phyloP scores from a whole-genome alignment of 2,797 vertebrate species.

The Mycteria americana region DNA sequence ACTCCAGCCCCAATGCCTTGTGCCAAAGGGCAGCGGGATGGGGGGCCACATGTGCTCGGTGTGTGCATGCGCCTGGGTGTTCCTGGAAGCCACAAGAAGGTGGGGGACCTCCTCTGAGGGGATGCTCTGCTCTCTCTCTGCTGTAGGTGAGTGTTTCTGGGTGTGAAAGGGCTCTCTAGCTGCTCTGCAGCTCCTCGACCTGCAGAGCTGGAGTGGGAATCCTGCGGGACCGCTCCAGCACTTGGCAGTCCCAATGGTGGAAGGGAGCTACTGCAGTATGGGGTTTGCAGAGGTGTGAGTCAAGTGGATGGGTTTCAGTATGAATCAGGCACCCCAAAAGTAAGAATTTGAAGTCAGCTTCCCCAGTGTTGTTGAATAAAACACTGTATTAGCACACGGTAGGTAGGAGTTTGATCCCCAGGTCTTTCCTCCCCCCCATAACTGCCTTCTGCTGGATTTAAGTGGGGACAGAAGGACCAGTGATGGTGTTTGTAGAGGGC shows the following conservation, averaged over 20 bases:
- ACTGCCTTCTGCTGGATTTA: neutral
- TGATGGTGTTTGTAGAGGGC: neutral
- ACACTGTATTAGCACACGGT: fast-evolving
- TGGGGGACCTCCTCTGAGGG: neutral
- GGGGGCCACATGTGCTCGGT: neutral
- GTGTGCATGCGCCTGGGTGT: neutral
- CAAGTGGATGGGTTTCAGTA: neutral
- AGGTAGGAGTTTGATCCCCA: neutral
- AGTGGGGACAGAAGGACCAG: neutral
- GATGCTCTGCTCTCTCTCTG: neutral
- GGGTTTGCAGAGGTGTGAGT: neutral
- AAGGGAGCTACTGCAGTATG: neutral
- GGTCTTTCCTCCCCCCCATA: neutral
- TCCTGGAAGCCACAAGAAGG: neutral
- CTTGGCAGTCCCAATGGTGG: too few species aligned
- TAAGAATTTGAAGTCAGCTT: neutral
- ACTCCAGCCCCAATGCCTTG: neutral
- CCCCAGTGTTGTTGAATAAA: neutral
- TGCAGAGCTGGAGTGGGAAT: neutral
- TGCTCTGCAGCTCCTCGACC: neutral
- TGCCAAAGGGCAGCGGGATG: neutral
- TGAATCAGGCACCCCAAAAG: neutral
- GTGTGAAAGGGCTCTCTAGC: fast-evolving
- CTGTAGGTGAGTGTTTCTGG: neutral
- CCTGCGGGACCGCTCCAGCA: fast-evolving